Base-by-base conservation (phyloP, 2,888 invertebrate genomes). In the Patella pellucida region DNA sequence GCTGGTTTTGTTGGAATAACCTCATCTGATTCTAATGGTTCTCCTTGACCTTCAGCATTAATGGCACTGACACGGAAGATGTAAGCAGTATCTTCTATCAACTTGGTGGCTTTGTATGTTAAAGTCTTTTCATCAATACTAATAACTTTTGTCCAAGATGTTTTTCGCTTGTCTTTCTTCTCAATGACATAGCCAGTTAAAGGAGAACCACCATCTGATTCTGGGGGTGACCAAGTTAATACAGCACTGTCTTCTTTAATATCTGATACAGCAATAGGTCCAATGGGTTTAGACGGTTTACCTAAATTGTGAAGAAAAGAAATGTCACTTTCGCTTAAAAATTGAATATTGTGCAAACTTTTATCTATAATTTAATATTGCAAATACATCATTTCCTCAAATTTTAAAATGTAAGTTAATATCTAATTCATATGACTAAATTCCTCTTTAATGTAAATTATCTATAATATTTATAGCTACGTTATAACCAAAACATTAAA, bases 31-130 rank as follows among this genome's bases (percentile, higher is more conserved):
- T 82, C 81, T 41, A 89, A 79, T 50, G 89, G 85, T 77, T 95
- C 95, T 50, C 87, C 80, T 74, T 83, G 81, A 68, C 87, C 87
- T 71, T 84, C 84, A 54, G 76, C 81, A 82, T 91, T 91, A 68
- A 88, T 85, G 50, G 91, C 90, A 15, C 85, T 84, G 23, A 91
- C 87, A 70, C 90, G 82, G 87, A 91, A 91, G 80, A 86, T 76
- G 75, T 91, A 91, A 19, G 88, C 81, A 56, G 86, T 85, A 62
- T 87, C 88, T 70, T 90, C 89, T 19, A 87, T 78, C 68, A 90
- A 81, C 74, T 87, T 87, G 11, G 78, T 75, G 12, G 86, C 85
- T 12, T 82, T 82, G 79, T 82, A 84, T 11, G 77, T 82, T 68
- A 84, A 73, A 0, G 83, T 83, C 52, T 84, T 78, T 12, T 79